phyloP scores from a whole-genome alignment of 2,888 invertebrate species.

The Tryphoninae sp. region DNA sequence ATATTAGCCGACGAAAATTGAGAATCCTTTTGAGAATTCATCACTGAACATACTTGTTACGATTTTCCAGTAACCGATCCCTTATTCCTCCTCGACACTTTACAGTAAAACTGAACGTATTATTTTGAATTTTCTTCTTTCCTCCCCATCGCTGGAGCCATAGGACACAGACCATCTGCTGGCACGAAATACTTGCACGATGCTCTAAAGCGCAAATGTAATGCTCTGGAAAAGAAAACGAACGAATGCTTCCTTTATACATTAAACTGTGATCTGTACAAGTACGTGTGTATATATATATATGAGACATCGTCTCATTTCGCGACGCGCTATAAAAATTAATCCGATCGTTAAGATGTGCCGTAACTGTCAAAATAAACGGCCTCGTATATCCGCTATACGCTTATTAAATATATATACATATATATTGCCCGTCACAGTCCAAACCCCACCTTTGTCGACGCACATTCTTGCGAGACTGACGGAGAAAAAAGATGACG shows the following conservation, averaged over 20 bases:
- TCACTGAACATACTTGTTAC: constrained; percentile 33
- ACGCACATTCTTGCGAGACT: background rate
- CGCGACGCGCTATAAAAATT: constrained; percentile 76
- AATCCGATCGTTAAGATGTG: constrained; percentile 76
- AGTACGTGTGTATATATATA: constrained; percentile 9
- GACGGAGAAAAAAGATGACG: constrained; percentile 29
- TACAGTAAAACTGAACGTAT: constrained; percentile 7
- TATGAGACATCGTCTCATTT: constrained; percentile 70
- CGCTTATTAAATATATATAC: background rate
- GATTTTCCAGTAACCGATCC: constrained; percentile 21
- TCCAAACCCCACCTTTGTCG: constrained; percentile 4
- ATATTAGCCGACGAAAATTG: background rate
- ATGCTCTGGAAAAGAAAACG: constrained; percentile 63
- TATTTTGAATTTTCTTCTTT: constrained; percentile 19
- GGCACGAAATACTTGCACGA: constrained; percentile 37
- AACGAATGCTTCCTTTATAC: constrained; percentile 65
- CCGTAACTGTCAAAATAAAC: constrained; percentile 76
- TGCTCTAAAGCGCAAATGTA: constrained; percentile 67
- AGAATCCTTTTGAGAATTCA: background rate
- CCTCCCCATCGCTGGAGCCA: background rate
- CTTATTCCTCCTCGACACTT: constrained; percentile 12
- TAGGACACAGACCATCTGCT: constrained; percentile 44
- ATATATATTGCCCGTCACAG: background rate
- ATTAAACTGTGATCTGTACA: constrained; percentile 4
- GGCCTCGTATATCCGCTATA: constrained; percentile 65